phyloP scores from a whole-genome alignment of 2,797 vertebrate species.

The Xyrichtys novacula region DNA sequence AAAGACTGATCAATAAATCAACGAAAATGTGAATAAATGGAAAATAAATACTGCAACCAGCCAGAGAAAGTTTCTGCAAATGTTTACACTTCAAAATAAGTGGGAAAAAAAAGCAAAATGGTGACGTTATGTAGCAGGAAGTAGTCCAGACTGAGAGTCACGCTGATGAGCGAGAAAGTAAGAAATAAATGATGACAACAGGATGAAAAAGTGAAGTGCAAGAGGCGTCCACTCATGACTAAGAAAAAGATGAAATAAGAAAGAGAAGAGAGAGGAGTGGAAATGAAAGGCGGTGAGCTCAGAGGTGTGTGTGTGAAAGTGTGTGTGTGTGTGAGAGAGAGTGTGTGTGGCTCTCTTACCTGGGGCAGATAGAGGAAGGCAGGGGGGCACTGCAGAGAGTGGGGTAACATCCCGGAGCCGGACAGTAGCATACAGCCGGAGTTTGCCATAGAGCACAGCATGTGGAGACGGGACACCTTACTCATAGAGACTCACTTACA shows the following conservation, averaged over 20 bases:
- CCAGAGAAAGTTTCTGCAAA: background rate
- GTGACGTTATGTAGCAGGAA: background rate
- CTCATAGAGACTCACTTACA: conserved; percentile 81
- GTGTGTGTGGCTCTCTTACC: conserved; percentile 84
- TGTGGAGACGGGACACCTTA: conserved; percentile 90
- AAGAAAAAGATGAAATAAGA: too few species aligned
- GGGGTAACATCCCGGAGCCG: conserved; percentile 93
- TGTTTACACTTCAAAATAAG: background rate
- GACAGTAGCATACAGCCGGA: conserved; percentile 95
- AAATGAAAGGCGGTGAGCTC: background rate
- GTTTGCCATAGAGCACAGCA: conserved; percentile 98
- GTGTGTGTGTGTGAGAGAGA: background rate
- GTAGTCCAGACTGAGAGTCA: background rate
- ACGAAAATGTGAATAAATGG: too few species aligned
- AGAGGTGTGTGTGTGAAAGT: background rate
- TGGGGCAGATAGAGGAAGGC: conserved; percentile 97
- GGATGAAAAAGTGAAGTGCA: background rate
- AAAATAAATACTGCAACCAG: background rate
- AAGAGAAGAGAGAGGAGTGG: background rate
- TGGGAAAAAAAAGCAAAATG: background rate
- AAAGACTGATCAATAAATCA: too few species aligned
- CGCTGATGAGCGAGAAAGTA: background rate
- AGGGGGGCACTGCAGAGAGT: conserved; percentile 91
- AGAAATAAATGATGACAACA: background rate
- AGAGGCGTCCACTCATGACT: background rate